Base-by-base conservation (phyloP, 2,797 vertebrate genomes). In the Chiroxiphia lanceolata region DNA sequence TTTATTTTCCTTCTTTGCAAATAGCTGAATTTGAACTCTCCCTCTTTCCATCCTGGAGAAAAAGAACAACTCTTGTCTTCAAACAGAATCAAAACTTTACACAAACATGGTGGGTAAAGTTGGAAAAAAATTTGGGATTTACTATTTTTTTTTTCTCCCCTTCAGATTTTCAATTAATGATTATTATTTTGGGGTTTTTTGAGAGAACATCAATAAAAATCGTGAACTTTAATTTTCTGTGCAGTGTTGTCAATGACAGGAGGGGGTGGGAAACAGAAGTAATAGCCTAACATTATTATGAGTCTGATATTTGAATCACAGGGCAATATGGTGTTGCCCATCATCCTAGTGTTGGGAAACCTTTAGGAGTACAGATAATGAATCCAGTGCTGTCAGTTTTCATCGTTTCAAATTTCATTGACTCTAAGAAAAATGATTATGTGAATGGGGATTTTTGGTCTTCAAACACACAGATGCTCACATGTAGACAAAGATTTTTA, bases 81-180 rank as follows among this genome's bases (percentile, higher is more conserved):
- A 51, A 88, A 38, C 4, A 65, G 5, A 78, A 69, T 25, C 45
- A 69, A 77, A 83, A 25, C 9, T 78, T 83, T 47, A 26, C 12
- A 38, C 16, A 59, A 56, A 54, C 5, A 8, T 11, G 5, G 7
- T 3, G 47, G 8, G 6, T 56, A 67, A 67, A 9, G 13, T 59
- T 60, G 25, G 18, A 42, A 20, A 69, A 89, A 69, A 69, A 47
- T 2, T 1, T 4, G 0, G 4, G 2, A 0, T 3, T 38, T 33
- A 4, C 2, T 22, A 2, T 25, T 18, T 31, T 8, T 8, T 9
- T 8, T 9, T 10, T 9, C 4, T 21, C 8, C 6, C 22, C 7
- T 6, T 26, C 20, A 50, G 13, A 4, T 56, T 36, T 70, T 65
- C 44, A 29, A 2, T 47, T 90, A 2, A 25, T 67, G 6, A 6